Conservation (phyloP, 2,797 vertebrate genomes). For the Staurois parvus region DNA sequence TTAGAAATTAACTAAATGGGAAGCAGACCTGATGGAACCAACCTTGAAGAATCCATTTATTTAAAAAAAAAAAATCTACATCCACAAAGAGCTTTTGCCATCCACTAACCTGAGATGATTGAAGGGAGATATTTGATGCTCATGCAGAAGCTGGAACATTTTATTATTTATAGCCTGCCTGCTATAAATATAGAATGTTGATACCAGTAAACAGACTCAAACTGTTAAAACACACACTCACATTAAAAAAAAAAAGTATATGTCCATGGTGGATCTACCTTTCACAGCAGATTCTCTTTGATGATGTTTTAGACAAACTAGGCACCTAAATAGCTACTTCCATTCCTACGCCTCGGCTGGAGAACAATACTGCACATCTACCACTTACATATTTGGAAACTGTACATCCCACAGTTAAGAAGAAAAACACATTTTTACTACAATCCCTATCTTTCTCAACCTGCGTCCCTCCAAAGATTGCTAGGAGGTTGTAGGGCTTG, state of each 20-base stretch:
- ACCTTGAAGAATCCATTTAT: conserved; percentile 26
- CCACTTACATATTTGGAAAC: too few species aligned
- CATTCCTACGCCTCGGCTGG: too few species aligned
- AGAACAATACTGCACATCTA: too few species aligned
- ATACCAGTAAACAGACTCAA: conserved; percentile 26
- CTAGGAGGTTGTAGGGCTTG: too few species aligned
- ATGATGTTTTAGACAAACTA: too few species aligned
- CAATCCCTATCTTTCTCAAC: too few species aligned
- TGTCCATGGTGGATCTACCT: too few species aligned
- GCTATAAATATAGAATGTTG: background rate
- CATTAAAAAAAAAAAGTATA: background rate
- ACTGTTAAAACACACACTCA: background rate
- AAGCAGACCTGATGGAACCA: conserved; percentile 17
- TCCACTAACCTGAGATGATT: background rate
- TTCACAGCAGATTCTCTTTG: too few species aligned
- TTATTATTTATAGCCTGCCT: conserved; percentile 11
- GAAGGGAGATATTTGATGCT: background rate
- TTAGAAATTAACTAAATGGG: background rate
- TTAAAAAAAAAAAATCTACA: conserved; percentile 9
- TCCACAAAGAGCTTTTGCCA: conserved; percentile 12
- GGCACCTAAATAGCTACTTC: too few species aligned
- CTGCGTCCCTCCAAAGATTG: too few species aligned
- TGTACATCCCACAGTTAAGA: too few species aligned
- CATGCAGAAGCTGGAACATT: conserved; percentile 10
- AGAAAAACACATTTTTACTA: too few species aligned